Base-by-base conservation (phyloP, 2,797 vertebrate genomes). In the Sebastes goodei region DNA sequence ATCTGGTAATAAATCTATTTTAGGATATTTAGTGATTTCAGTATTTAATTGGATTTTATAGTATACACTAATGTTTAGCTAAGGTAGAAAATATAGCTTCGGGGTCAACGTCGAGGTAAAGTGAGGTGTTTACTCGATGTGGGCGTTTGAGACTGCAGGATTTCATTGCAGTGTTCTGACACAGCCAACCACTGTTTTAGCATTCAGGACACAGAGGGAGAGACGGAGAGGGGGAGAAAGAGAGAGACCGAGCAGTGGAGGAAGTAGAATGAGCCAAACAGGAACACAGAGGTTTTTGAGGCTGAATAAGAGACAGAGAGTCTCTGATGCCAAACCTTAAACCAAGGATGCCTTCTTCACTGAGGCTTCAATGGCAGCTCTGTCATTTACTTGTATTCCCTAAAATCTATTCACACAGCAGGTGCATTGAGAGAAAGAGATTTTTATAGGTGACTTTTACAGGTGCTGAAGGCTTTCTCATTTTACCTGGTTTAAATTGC, bases 201-300 rank as follows among this genome's bases (percentile, higher is more conserved):
- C 90, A 93, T 94, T 93, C 93, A 90, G 88, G 89, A 86, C 92
- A 92, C 84, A 85, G 81, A 83, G 89, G 75, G 80, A 82, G 88
- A 91, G 73, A 81, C 14, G 20, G 84, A 79, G 69, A 71, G 78
- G 70, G 57, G 86, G 77, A 80, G 79, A 71, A 63, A 55, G 75
- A 72, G 81, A 69, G 83, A 89, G 80, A 84, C 67, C 42, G 12
- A 79, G 80, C 57, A 25, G 23, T 6, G 69, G 80, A 46, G 93
- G 93, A 94, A 95, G 92, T 86, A 59, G 80, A 91, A 89, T 81
- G 93, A 92, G 94, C 94, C 94, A 95, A 93, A 92, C 86, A 92
- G 90, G 91, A 93, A 94, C 92, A 95, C 89, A 89, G 92, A 88
- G 91, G 87, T 74, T 89, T 91, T 90, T 93, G 81, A 92, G 85